These are phyloP conservation scores for Zygaena filipendulae DNA, from an alignment of 2,888 invertebrate species.

Conservation along the genomic window DNA sequence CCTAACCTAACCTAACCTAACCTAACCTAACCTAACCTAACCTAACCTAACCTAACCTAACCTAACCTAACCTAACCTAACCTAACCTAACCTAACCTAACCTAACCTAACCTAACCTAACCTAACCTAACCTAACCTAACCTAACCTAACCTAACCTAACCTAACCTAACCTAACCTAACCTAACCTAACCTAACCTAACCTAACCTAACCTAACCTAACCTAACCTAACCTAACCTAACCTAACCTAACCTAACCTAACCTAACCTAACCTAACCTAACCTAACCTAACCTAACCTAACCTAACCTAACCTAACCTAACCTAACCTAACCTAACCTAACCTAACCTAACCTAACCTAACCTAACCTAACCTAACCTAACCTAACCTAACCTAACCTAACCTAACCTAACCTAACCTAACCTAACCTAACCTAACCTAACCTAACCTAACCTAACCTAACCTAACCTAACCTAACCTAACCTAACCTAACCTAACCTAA, in stretches of 20 bases:
- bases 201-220: slow-evolving; percentile 6
- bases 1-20: slow-evolving; percentile 15
- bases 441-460: slow-evolving; percentile 5
- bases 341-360: slow-evolving; percentile 5
- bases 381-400: slow-evolving; percentile 5
- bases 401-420: slow-evolving; percentile 6
- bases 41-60: slow-evolving; percentile 15
- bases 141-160: slow-evolving; percentile 15
- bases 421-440: slow-evolving; percentile 6
- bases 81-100: slow-evolving; percentile 7
- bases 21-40: slow-evolving; percentile 15
- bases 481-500: slow-evolving; percentile 4
- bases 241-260: slow-evolving; percentile 4
- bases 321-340: slow-evolving; percentile 7
- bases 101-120: slow-evolving; percentile 15
- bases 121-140: slow-evolving; percentile 13
- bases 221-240: slow-evolving; percentile 5
- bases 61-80: slow-evolving; percentile 13
- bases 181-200: slow-evolving; percentile 7
- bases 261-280: slow-evolving; percentile 6
- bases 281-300: slow-evolving; percentile 7
- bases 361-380: slow-evolving; percentile 5
- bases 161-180: slow-evolving; percentile 10
- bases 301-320: slow-evolving; percentile 5
- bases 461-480: slow-evolving; percentile 4